A percentile compares a stretch with the other conserved stretches of the same genome.
Evolutionary conservation across 2,113 vertebrate species (phyloP).

Genomic region (Malurus melanocephalus): DNA sequence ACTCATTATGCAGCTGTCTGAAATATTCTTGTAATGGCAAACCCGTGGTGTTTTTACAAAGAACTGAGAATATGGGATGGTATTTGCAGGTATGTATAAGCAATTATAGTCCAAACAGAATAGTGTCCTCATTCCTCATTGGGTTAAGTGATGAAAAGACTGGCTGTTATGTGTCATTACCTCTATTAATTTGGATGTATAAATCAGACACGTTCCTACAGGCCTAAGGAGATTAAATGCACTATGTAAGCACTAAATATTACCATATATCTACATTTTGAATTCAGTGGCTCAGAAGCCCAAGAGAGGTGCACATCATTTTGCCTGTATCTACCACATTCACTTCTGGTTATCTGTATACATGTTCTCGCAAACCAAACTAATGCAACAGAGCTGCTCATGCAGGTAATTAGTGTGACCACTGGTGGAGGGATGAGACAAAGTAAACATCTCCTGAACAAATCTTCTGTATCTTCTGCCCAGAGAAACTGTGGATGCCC

Average conservation of each 20-base stretch:
- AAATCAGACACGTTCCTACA: conserved; percentile 9
- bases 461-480: background rate
- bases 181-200: conserved; percentile 7
- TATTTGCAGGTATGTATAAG: conserved; percentile 7
- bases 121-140: background rate
- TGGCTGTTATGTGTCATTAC: conserved; percentile 17
- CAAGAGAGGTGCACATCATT: background rate
- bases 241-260: background rate
- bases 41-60: background rate
- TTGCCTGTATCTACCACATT: background rate
- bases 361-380: background rate
- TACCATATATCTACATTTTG: background rate
- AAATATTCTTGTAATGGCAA: background rate
- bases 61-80: background rate
- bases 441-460: background rate
- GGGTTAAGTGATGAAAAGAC: conserved; percentile 38
- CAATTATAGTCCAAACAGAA: conserved; percentile 29
- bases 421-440: background rate
- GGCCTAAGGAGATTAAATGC: background rate
- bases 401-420: background rate
- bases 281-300: background rate
- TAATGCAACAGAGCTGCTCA: background rate
- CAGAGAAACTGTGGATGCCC: background rate
- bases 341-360: background rate
- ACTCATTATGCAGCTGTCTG: background rate